phyloP scores from a whole-genome alignment of 2,888 invertebrate genomes.

The Junonia oenone region DNA sequence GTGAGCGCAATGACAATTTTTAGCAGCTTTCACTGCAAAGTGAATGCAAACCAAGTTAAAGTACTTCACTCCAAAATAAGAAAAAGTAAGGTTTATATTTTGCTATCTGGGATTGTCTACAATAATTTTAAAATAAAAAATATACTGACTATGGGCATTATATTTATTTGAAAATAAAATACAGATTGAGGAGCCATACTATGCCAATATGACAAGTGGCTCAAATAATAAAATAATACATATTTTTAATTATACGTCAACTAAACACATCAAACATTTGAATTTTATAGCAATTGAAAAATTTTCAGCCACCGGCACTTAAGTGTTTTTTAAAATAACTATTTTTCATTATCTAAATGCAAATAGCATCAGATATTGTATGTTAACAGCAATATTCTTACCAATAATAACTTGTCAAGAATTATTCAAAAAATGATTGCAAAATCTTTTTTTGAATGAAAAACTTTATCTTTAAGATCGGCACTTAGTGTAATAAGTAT shows the following conservation, averaged over 20 bases:
- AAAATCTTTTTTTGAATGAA: neutral
- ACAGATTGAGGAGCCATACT: constrained; percentile 43
- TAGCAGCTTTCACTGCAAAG: no score
- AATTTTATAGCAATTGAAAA: neutral
- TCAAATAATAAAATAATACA: constrained; percentile 21
- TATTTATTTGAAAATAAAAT: constrained; percentile 66
- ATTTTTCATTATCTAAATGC: neutral
- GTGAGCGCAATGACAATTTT: no score
- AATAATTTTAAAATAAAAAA: constrained; percentile 24
- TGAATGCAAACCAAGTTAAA: no score
- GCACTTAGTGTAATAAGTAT: neutral
- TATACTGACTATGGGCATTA: constrained; percentile 45
- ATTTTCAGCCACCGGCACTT: neutral
- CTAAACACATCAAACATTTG: constrained; percentile 41
- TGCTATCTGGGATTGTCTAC: neutral
- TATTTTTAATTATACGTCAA: constrained; percentile 26
- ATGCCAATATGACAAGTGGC: constrained; percentile 52
- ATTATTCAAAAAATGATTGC: neutral
- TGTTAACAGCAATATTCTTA: neutral
- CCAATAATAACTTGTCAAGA: neutral
- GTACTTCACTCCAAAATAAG: no score
- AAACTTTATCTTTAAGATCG: neutral
- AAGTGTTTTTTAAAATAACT: neutral
- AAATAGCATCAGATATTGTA: neutral
- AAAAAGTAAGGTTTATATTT: no score